Evolutionary conservation across 2,888 invertebrate genomes (phyloP), one percentile per base, ranked within the genome.

Genomic region (Trachelus stipa): DNA sequence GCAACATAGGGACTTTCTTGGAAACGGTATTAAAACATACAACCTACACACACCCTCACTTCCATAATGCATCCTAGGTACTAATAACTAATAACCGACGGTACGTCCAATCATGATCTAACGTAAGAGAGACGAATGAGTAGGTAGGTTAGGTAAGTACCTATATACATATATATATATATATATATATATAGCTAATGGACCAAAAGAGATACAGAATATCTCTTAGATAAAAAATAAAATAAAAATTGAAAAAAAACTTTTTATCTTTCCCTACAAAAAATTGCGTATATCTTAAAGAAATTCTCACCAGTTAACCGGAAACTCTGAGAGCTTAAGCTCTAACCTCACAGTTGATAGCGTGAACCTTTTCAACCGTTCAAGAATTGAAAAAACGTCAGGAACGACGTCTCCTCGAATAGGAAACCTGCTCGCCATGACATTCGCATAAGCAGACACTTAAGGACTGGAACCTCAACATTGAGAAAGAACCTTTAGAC

Each of bases 81-180:
- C 78, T 84, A 84, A 84, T 80, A 86, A 85, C 81, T 86, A 85
- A 85, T 84, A 85, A 86, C 81, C 81, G 12, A 34, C 74, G 34
- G 34, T 74, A 74, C 23, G 34, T 76, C 78, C 82, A 81, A 85
- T 83, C 86, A 79, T 81, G 81, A 69, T 77, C 77, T 77, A 56
- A 56, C 23, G 23, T 56, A 9, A 23, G 56, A 9, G 56, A 56
- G 56, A 56, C 56, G 9, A 56, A 56, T 23, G 23, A 56, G 56
- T 56, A 23, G 56, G 23, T 23, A 9, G 56, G 23, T 56, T 56
- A 56, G 56, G 56, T 23, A 56, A 56, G 56, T 56, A 23, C 56
- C 23, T 56, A 35, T 12, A 34, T 34, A n/a, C n/a, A n/a, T n/a
- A n/a, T n/a, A n/a, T n/a, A n/a, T n/a, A n/a, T n/a, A n/a, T n/a